A percentile compares a stretch with the other conserved stretches of the same genome.
Conservation (phyloP, 2,888 invertebrate genomes). For the Coenonympha glycerion region DNA sequence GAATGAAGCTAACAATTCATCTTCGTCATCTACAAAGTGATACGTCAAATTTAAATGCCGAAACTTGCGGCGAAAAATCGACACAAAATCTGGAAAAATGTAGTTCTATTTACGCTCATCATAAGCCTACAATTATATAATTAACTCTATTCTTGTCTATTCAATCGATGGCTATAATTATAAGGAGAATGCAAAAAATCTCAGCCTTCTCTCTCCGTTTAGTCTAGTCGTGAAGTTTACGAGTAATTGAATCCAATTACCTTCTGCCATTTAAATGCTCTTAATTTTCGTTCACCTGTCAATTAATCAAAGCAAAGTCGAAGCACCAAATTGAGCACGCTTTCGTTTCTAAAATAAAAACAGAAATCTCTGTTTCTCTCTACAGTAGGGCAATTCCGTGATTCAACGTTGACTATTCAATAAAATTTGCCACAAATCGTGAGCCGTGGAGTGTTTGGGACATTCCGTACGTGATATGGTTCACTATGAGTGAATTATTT, state of each 20-base stretch:
- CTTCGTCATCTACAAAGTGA: neutral
- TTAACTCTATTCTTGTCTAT: too few relatives aligned
- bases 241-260: neutral
- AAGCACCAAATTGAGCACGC: conserved; percentile 27
- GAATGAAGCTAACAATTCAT: neutral
- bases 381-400: conserved; percentile 44
- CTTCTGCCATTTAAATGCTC: neutral
- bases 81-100: too few relatives aligned
- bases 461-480: conserved; percentile 54
- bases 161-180: too few relatives aligned
- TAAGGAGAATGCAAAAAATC: too few relatives aligned
- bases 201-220: neutral
- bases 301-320: conserved; percentile 23
- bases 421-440: conserved; percentile 39
- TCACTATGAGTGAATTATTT: conserved; percentile 29
- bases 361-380: conserved; percentile 47
- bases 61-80: too few relatives aligned
- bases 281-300: neutral
- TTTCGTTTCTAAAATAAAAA: conserved; percentile 37
- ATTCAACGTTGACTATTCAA: conserved; percentile 40
- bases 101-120: too few relatives aligned
- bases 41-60: neutral
- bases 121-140: too few relatives aligned
- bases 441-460: conserved; percentile 44
- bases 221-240: too few relatives aligned